Conservation (phyloP, 2,888 invertebrate genomes). For the Ceraclea dissimilis region DNA sequence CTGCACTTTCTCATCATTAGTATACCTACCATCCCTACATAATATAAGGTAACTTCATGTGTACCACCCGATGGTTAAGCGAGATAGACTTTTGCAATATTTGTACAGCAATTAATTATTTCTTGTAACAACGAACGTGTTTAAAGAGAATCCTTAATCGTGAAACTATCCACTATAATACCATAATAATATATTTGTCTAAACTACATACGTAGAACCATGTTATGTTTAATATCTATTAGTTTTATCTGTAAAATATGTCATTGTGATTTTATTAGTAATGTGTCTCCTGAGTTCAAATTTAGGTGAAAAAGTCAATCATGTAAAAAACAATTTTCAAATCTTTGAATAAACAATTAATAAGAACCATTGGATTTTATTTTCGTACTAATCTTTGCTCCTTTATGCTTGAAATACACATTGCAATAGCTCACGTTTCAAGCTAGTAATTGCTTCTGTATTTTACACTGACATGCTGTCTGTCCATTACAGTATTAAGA, state of each 20-base stretch:
- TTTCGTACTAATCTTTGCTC: neutral
- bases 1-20: too few relatives aligned
- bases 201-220: too few relatives aligned
- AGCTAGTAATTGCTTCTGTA: too few relatives aligned
- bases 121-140: slow-evolving; percentile 13
- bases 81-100: too few relatives aligned
- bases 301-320: slow-evolving; percentile 25
- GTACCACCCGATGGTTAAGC: too few relatives aligned
- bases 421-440: too few relatives aligned
- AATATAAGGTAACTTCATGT: too few relatives aligned
- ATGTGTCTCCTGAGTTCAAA: slow-evolving; percentile 25
- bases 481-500: too few relatives aligned
- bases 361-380: slow-evolving; percentile 5
- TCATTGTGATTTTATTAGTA: neutral
- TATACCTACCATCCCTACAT: too few relatives aligned
- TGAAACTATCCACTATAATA: slow-evolving; percentile 8
- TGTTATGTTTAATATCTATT: slow-evolving; percentile 13
- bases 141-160: slow-evolving; percentile 13
- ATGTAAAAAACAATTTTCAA: slow-evolving; percentile 25
- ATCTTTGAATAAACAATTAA: slow-evolving; percentile 26
- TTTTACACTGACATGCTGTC: too few relatives aligned
- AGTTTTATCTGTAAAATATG: slow-evolving; percentile 15
- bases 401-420: too few relatives aligned
- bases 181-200: too few relatives aligned
- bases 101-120: neutral